These are phyloP conservation scores for Ennomos fuscantarius DNA, from an alignment of 2,888 invertebrate genomes.

Conservation along the genomic window DNA sequence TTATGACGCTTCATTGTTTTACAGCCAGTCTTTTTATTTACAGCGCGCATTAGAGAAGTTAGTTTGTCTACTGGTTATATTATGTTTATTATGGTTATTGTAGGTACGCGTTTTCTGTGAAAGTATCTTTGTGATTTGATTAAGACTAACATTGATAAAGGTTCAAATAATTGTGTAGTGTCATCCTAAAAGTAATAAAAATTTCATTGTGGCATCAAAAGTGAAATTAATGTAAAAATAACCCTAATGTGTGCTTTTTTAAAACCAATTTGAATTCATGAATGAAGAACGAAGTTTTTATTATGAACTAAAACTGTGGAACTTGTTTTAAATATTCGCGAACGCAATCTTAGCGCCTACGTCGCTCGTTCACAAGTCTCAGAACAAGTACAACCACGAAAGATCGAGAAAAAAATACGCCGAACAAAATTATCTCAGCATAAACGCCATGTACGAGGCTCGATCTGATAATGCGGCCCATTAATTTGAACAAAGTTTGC, in stretches of 20 bases:
- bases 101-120: too few relatives aligned
- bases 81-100: too few relatives aligned
- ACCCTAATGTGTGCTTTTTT: too few relatives aligned
- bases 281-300: slow-evolving; percentile 17
- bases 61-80: slow-evolving; percentile 25
- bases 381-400: slow-evolving; percentile 56
- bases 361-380: slow-evolving; percentile 47
- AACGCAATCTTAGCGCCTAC: slow-evolving; percentile 52
- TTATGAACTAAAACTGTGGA: slow-evolving; percentile 22
- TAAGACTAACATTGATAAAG: background rate
- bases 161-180: background rate
- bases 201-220: background rate
- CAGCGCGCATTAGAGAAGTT: slow-evolving; percentile 29
- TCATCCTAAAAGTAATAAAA: background rate
- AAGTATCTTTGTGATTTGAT: too few relatives aligned
- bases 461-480: slow-evolving; percentile 84
- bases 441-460: slow-evolving; percentile 83
- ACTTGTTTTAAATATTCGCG: slow-evolving; percentile 22
- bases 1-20: slow-evolving; percentile 72
- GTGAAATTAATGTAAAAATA: too few relatives aligned
- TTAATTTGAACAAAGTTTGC: slow-evolving; percentile 84
- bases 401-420: slow-evolving; percentile 67
- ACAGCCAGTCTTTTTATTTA: slow-evolving; percentile 47
- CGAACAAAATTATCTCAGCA: slow-evolving; percentile 83
- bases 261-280: background rate